Percentiles rank a stretch among this genome's conserved stretches.
Evolutionary conservation across 2,797 vertebrate species (phyloP).

Genomic region (Sebastes vulpes): DNA sequence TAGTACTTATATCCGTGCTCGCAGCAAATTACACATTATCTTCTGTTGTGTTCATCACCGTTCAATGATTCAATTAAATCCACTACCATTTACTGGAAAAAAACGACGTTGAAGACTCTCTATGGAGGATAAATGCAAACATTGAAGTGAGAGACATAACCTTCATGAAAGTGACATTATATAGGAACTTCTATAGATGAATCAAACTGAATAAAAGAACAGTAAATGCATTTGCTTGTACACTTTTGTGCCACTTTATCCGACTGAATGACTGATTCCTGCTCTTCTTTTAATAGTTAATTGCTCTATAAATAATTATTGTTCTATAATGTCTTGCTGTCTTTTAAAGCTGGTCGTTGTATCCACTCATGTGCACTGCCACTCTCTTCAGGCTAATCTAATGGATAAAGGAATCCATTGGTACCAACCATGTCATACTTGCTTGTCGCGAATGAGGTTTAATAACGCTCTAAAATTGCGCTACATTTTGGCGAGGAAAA

Average conservation of each 20-base stretch:
- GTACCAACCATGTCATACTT: too few species aligned
- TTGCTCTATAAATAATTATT: neutral
- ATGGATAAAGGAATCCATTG: too few species aligned
- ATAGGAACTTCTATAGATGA: too few species aligned
- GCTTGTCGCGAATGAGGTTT: too few species aligned
- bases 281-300: neutral
- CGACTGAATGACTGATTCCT: neutral
- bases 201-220: neutral
- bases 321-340: neutral
- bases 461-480: accelerated
- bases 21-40: neutral
- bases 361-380: neutral
- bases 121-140: neutral
- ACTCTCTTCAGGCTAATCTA: neutral
- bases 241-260: neutral
- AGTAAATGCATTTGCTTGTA: neutral
- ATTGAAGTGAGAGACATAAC: too few species aligned
- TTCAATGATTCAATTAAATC: neutral
- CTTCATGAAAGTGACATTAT: too few species aligned
- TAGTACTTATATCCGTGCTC: neutral
- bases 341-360: neutral
- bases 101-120: neutral
- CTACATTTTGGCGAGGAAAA: too few species aligned
- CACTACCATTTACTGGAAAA: neutral
- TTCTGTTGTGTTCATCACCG: neutral